A percentile compares a stretch with the other conserved stretches of the same genome.
Evolutionary conservation across 2,113 vertebrate genomes (phyloP).

Genomic region (Peromyscus maniculatus): DNA sequence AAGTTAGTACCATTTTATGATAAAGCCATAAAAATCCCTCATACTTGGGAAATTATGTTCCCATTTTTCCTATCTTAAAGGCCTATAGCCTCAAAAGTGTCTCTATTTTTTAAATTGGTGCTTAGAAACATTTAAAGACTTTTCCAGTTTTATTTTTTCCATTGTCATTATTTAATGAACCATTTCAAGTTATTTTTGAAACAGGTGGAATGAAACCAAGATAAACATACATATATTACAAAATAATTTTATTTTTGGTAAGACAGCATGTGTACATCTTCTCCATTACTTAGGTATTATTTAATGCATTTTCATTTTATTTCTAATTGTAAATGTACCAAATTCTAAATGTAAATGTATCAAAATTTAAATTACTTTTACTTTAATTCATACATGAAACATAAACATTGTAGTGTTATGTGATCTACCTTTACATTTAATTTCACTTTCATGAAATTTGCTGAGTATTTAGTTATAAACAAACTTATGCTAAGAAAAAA

Average conservation of each 20-base stretch:
- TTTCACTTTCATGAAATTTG: not conserved
- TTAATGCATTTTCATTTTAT: not conserved
- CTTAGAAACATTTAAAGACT: not conserved
- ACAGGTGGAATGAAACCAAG: not conserved
- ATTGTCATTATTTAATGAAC: constrained; percentile 40
- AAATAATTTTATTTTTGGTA: not conserved
- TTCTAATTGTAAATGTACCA: not conserved
- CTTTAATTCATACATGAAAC: not conserved
- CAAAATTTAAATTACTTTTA: not conserved
- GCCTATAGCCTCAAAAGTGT: not conserved
- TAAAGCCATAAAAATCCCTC: not conserved
- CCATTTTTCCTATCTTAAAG: not conserved
- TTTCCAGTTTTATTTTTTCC: not conserved
- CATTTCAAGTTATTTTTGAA: not conserved
- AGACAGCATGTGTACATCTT: not conserved
- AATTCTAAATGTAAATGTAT: not conserved
- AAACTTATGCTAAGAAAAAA: not conserved
- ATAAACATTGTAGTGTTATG: not conserved
- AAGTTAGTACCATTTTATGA: not conserved
- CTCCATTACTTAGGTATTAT: not conserved
- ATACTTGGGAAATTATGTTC: not conserved
- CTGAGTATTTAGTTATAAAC: not conserved
- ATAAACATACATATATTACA: not conserved
- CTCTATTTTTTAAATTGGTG: not conserved
- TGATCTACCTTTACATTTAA: not conserved